Base-by-base conservation (phyloP, 2,797 vertebrate species). In the Anniella stebbinsi region DNA sequence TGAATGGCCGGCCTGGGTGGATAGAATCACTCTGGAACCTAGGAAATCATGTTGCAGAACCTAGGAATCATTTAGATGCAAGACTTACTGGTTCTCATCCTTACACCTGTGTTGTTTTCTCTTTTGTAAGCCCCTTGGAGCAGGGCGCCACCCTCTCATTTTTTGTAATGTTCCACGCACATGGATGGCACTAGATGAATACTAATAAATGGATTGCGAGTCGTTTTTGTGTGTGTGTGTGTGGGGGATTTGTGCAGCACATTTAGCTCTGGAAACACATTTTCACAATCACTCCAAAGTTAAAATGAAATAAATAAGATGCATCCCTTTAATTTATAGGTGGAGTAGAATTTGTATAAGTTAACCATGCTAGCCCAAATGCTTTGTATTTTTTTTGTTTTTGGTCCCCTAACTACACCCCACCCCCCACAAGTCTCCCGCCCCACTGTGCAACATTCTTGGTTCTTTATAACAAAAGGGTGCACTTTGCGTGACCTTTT, bases 401-500 rank as follows among this genome's bases (percentile, higher is more conserved):
- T 63, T 2, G 25, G 23, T 80, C 11, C 41, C 18, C 17, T 67
- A 69, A 7, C 33, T 30, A 33, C n/a, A 17, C 28, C 36, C 57
- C 38, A 23, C 25, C 3, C n/a, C 45, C 33, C 51, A n/a, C 36
- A 23, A 7, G 21, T 38, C 87, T n/a, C 87, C 67, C 63, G 89
- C 77, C 0, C n/a, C 84, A 92, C 86, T 75, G 93, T 94, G 88
- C 91, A 88, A 91, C 97, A 95, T 96, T 96, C 95, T 91, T 89
- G 78, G 66, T 95, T 92, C 88, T 1, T 94, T 95, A 81, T 92
- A 95, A 97, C 97, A 97, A 97, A 97, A 97, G 95, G 96, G 97
- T 97, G 97, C 96, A 97, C 97, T 97, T 96, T 97, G 95, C 92
- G 95, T 38, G 92, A 97, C 97, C 96, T 96, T 96, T 92, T 66